Conservation (phyloP, 1,140 invertebrate species). For the Drosophila ogumai region DNA sequence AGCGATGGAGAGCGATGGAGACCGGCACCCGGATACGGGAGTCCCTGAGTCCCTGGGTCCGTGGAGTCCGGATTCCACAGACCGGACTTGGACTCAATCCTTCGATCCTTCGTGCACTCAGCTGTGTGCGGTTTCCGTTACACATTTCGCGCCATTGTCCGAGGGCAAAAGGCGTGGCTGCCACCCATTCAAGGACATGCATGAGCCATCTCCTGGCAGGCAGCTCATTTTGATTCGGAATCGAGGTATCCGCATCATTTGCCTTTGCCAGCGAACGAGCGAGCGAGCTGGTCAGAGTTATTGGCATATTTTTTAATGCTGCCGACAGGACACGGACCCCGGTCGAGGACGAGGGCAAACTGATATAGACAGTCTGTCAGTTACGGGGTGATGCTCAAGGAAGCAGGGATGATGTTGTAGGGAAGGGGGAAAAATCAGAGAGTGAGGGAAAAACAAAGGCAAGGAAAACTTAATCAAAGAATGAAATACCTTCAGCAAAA, state of each 20-base stretch:
- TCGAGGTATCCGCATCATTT: constrained; percentile 62
- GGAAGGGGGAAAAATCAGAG: neutral
- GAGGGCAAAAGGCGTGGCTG: constrained; percentile 30
- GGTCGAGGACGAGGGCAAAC: constrained; percentile 6
- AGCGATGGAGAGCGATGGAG: neutral
- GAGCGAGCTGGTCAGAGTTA: constrained; percentile 37
- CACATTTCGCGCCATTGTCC: constrained; percentile 71
- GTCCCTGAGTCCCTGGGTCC: constrained; percentile 1
- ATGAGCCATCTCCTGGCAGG: constrained; percentile 34
- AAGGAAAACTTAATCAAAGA: neutral
- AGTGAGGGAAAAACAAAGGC: constrained; percentile 4
- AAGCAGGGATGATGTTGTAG: constrained; percentile 4
- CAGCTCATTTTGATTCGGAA: constrained; percentile 37
- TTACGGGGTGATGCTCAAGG: neutral
- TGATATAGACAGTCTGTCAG: constrained; percentile 10
- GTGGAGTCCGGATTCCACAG: constrained; percentile 8
- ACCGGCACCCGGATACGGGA: constrained; percentile 41
- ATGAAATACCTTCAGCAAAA: neutral
- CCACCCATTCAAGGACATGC: constrained; percentile 33
- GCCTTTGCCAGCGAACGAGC: constrained; percentile 17
- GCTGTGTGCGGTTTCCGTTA: constrained; percentile 78
- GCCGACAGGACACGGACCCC: constrained; percentile 1
- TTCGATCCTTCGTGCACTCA: constrained; percentile 56
- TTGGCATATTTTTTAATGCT: constrained; percentile 50
- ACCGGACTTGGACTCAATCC: constrained; percentile 52